Evolutionary conservation across 2,797 vertebrate genomes (phyloP).

Genomic region (Coreius guichenoti): DNA sequence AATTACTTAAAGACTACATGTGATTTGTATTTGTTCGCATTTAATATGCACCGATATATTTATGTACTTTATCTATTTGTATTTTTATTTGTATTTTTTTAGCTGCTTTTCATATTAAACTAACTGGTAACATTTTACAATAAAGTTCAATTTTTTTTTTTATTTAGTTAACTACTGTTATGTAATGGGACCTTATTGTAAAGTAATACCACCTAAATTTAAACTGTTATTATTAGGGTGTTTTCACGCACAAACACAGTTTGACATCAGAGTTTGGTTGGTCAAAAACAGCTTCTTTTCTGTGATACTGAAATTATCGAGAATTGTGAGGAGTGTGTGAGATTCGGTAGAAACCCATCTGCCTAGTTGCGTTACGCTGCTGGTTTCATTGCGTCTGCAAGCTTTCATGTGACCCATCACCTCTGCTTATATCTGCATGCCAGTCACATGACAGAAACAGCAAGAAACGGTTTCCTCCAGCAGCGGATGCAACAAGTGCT

Average conservation of each 20-base stretch:
- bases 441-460: background rate
- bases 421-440: background rate
- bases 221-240: background rate
- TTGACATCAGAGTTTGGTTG: background rate
- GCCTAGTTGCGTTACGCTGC: background rate
- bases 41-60: background rate
- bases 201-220: background rate
- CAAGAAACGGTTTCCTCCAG: background rate
- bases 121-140: too few species aligned
- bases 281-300: background rate
- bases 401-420: background rate
- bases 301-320: background rate
- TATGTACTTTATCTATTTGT: background rate
- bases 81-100: background rate
- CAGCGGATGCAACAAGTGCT: background rate
- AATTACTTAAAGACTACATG: background rate
- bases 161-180: too few species aligned
- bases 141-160: too few species aligned
- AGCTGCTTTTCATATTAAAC: too few species aligned
- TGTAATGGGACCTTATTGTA: background rate
- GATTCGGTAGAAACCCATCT: background rate
- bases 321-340: background rate
- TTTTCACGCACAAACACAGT: background rate
- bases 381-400: background rate
- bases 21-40: background rate